A percentile compares a stretch with the other conserved stretches of the same genome.
phyloP scores from a whole-genome alignment of 2,888 invertebrate species.

The Pachymerium ferrugineum region DNA sequence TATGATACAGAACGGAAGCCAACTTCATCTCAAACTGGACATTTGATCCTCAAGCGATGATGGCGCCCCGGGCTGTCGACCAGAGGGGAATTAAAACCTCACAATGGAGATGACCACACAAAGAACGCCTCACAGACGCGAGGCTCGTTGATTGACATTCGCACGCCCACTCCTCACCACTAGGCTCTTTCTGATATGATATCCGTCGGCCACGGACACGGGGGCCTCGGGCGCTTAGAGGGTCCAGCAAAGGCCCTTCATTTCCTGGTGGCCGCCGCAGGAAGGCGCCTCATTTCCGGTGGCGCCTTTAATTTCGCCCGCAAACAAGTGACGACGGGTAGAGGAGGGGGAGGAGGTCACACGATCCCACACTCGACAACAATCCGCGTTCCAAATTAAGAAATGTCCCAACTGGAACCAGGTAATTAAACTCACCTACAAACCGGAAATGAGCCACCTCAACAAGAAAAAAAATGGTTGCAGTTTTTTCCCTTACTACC shows the following conservation, averaged over 20 bases:
- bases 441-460: slow-evolving; percentile 27
- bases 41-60: slow-evolving; percentile 25
- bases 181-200: slow-evolving; percentile 11
- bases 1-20: slow-evolving; percentile 13
- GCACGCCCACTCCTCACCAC: slow-evolving; percentile 15
- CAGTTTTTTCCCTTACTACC: not conserved
- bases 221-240: slow-evolving; percentile 10
- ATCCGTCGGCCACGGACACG: slow-evolving; percentile 16
- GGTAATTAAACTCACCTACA: slow-evolving; percentile 25
- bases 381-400: slow-evolving; percentile 22
- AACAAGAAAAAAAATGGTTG: not conserved
- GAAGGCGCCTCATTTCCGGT: slow-evolving; percentile 30
- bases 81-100: slow-evolving; percentile 23
- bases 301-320: slow-evolving; percentile 28
- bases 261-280: slow-evolving; percentile 24
- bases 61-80: slow-evolving; percentile 25
- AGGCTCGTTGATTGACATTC: slow-evolving; percentile 23
- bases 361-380: slow-evolving; percentile 21
- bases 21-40: slow-evolving; percentile 18
- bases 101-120: slow-evolving; percentile 27
- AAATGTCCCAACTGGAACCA: slow-evolving; percentile 27
- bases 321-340: slow-evolving; percentile 7
- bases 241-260: slow-evolving; percentile 28
- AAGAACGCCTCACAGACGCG: slow-evolving; percentile 18
- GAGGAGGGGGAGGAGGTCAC: slow-evolving; percentile 6